Conservation (phyloP, 2,888 invertebrate species). For the Epinotia demarniana region DNA sequence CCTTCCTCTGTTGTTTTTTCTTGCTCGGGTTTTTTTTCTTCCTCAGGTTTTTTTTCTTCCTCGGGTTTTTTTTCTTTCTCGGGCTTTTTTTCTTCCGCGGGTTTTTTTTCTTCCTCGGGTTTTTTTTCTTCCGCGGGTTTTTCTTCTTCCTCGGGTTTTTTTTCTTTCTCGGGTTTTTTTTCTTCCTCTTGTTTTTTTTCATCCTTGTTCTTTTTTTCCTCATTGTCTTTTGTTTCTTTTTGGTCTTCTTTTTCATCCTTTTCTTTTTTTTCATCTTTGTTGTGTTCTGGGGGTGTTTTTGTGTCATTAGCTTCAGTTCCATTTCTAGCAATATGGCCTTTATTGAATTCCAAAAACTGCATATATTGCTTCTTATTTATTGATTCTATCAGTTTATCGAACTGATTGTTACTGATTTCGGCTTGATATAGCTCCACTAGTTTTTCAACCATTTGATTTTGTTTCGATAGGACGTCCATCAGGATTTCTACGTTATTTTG, state of each 20-base stretch:
- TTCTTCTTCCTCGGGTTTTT: neutral
- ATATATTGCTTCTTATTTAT: neutral
- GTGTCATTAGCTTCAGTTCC: too few relatives aligned
- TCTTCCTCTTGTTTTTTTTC: neutral
- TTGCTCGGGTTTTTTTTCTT: conserved; percentile 37
- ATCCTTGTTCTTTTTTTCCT: conserved; percentile 1
- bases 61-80: too few relatives aligned
- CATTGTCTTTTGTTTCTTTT: neutral
- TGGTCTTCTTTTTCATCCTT: conserved; percentile 33
- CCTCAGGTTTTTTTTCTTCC: neutral
- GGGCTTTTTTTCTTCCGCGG: too few relatives aligned
- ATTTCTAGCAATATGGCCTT: neutral
- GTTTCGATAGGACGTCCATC: neutral
- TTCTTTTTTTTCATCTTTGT: neutral
- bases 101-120: too few relatives aligned
- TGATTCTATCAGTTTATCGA: neutral
- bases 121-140: too few relatives aligned
- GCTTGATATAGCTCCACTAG: conserved; percentile 3
- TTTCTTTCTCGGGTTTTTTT: neutral
- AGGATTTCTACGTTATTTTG: neutral
- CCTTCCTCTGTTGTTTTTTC: neutral
- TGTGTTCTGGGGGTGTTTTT: too few relatives aligned
- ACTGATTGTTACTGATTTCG: neutral
- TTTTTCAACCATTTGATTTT: conserved; percentile 8
- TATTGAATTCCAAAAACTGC: neutral